Evolutionary conservation across 2,113 vertebrate species (phyloP).

Genomic region (Oreochromis spilurus): DNA sequence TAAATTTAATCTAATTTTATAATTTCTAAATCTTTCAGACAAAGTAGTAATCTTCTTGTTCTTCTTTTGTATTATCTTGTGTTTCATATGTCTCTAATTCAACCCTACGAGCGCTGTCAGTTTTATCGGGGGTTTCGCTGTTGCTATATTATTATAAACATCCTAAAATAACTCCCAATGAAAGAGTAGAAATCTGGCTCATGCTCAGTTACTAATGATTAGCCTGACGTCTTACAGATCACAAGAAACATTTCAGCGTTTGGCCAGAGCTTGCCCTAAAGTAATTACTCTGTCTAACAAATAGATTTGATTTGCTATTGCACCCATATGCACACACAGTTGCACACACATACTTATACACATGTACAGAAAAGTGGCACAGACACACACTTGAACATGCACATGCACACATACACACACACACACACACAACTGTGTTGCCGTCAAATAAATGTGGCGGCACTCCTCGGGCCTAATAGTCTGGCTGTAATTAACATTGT

Average conservation of each 20-base stretch:
- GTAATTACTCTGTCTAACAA: slow-evolving; percentile 51
- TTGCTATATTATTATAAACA: neutral
- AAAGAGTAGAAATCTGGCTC: slow-evolving; percentile 16
- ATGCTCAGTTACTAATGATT: slow-evolving; percentile 24
- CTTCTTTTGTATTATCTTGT: neutral
- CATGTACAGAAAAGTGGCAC: neutral
- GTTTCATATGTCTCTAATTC: neutral
- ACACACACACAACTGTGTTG: slow-evolving; percentile 25
- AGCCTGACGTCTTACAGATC: slow-evolving; percentile 32
- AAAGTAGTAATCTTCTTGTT: neutral
- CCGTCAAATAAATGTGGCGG: slow-evolving; percentile 62
- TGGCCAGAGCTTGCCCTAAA: slow-evolving; percentile 13
- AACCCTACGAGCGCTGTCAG: neutral
- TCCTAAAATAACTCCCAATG: slow-evolving; percentile 22
- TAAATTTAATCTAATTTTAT: neutral
- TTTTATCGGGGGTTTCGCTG: neutral
- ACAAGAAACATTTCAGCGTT: slow-evolving; percentile 36
- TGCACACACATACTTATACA: neutral
- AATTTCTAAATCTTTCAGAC: neutral
- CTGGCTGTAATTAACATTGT: slow-evolving; percentile 75
- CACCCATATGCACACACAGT: neutral
- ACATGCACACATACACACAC: neutral
- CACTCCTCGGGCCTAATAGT: slow-evolving; percentile 63
- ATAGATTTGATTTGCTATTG: slow-evolving; percentile 27
- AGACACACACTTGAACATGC: neutral